Evolutionary conservation across 30 jellyfish, hydroid and myxozoan species (phyloP), one percentile per base, ranked within the genome.

Genomic region (Aurelia sp.): DNA sequence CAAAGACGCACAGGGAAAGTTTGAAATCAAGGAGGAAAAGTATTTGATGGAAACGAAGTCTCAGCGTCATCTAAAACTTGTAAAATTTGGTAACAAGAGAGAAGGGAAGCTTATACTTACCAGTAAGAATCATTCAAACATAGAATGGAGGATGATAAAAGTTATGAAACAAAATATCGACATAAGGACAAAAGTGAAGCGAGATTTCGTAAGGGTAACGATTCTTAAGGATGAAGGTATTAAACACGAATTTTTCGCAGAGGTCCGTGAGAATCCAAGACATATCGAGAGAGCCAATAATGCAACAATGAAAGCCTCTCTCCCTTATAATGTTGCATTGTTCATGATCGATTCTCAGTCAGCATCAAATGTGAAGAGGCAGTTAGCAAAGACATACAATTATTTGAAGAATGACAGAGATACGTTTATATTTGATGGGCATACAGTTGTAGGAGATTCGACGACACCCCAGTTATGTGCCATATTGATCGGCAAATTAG

Each of bases 401-500:
- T 22, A 4, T 4, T 66, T 84, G 24, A 53, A 72, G 60, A 73
- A 58, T 20, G 80, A 52, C 41, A 52, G 27, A 22, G 61, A 53
- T 57, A 68, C 66, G 9, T 67, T 70, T 27, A 58, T 84, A n/a
- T 52, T 84, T 13, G 72, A 84, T 35, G 93, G 96, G 8, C 96
- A 87, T 57, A 63, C 96, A 9, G 68, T 87, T 15, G 96, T 78
- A 7, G 96, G 96, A 31, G 96, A 87, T 67, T 91, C 91, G 55
- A 87, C 96, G 11, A 65, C 88, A 13, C 76, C 96, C 0, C 96
- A 87, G 44, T 22, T 78, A 55, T n/a, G 83, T 59, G 91, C 96
- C 60, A 33, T 87, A 10, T 58, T 87, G 18, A 60, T 78, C 30
- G 96, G 96, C 0, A 48, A 18, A 47, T 30, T 20, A 2, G 86